A percentile compares a stretch with the other conserved stretches of the same genome.
These are phyloP conservation scores for Dolichomitus sp. DNA, from an alignment of 2,888 invertebrate genomes.

Conservation along the genomic window DNA sequence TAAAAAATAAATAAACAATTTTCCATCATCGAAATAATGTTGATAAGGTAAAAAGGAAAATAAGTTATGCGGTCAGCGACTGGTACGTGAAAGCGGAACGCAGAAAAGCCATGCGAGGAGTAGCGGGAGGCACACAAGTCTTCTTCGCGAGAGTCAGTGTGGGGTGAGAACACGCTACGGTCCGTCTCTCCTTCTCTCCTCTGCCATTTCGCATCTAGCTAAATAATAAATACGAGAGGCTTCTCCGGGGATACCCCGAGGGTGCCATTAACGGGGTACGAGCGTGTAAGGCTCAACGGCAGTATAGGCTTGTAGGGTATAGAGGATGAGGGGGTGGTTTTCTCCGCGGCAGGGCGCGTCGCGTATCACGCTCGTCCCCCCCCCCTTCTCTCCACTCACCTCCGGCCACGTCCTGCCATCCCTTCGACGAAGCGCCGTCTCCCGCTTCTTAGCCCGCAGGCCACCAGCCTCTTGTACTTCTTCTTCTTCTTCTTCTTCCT, in stretches of 20 bases:
- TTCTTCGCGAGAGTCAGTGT: conserved; percentile 1
- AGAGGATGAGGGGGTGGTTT: conserved; percentile 59
- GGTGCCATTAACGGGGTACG: conserved; percentile 86
- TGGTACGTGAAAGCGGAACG: conserved; percentile 6
- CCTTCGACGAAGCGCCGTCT: conserved; percentile 62
- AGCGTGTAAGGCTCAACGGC: conserved; percentile 64
- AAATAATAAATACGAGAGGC: conserved; percentile 86
- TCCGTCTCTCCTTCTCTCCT: conserved; percentile 47
- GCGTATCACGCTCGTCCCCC: conserved; percentile 69
- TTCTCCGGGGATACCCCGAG: conserved; percentile 84
- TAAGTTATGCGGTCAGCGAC: conserved; percentile 15
- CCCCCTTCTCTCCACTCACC: conserved; percentile 43
- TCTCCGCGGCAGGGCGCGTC: conserved; percentile 73
- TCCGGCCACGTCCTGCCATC: conserved; percentile 61
- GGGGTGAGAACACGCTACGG: conserved; percentile 38
- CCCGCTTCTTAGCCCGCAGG: conserved; percentile 65
- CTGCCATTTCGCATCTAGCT: conserved; percentile 76
- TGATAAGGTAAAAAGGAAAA: background rate
- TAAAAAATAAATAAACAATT: background rate
- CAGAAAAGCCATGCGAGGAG: conserved; percentile 27
- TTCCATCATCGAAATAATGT: background rate
- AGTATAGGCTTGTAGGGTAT: conserved; percentile 51
- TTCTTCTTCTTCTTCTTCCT: conserved; percentile 65
- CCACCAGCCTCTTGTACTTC: conserved; percentile 62
- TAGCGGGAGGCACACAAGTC: conserved; percentile 13